Percentiles rank a stretch among this genome's conserved stretches.
These are phyloP conservation scores for Drosophila simulans DNA, from an alignment of 1,140 invertebrate genomes.

Conservation along the genomic window DNA sequence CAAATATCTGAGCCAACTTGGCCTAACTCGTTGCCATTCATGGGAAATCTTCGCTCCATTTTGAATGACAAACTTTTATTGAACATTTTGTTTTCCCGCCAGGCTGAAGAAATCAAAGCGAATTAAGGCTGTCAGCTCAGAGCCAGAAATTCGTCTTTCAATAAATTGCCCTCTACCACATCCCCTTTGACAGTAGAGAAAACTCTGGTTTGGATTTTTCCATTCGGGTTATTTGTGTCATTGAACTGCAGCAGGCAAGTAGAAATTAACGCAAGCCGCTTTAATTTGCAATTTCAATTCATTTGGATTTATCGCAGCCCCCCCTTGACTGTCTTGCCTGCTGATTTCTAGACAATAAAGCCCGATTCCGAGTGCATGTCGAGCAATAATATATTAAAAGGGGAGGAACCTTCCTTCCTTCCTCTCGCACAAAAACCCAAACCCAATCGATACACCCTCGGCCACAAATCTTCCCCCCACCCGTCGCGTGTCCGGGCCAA, in stretches of 20 bases:
- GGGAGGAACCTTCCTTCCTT: slow-evolving; percentile 2
- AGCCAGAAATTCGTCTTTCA: slow-evolving; percentile 37
- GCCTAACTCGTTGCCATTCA: slow-evolving; percentile 3
- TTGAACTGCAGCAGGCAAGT: slow-evolving; percentile 32
- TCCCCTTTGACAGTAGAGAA: not conserved
- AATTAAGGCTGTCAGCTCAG: slow-evolving; percentile 38
- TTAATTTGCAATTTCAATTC: slow-evolving; percentile 64
- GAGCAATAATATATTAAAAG: slow-evolving; percentile 67
- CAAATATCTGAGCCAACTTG: not conserved
- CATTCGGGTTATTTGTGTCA: slow-evolving; percentile 28
- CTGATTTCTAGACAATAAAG: slow-evolving; percentile 65
- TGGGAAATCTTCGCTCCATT: not conserved
- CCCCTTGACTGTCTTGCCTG: slow-evolving; percentile 16
- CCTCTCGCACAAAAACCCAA: slow-evolving; percentile 3
- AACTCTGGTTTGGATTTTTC: not conserved
- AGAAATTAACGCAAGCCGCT: slow-evolving; percentile 48
- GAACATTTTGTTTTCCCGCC: slow-evolving; percentile 11
- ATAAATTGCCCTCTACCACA: slow-evolving; percentile 26
- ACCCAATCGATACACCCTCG: slow-evolving; percentile 44
- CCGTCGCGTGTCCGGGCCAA: slow-evolving; percentile 57
- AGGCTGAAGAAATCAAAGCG: slow-evolving; percentile 27
- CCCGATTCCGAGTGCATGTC: slow-evolving; percentile 58
- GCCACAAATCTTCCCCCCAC: slow-evolving; percentile 12
- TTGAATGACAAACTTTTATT: slow-evolving; percentile 27
- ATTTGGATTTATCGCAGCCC: slow-evolving; percentile 24